Evolutionary conservation across 1,140 invertebrate species (phyloP).

Genomic region (Aphelenchoides besseyi): DNA sequence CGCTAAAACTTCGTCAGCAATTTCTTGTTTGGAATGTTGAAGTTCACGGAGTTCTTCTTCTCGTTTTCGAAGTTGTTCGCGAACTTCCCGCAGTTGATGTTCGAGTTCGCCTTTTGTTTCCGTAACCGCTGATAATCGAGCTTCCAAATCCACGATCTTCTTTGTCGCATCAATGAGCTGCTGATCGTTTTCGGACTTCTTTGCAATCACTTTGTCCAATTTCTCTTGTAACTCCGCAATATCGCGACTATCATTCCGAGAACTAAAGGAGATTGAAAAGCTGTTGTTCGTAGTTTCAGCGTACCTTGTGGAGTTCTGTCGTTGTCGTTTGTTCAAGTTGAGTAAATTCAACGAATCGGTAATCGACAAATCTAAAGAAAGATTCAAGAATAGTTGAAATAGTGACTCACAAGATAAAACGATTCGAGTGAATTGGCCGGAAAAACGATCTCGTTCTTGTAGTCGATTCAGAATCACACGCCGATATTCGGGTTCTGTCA

Average conservation of each 20-base stretch:
- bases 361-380: conserved; percentile 10
- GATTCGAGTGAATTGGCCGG: conserved; percentile 7
- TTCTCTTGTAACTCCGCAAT: conserved; percentile 8
- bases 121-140: neutral
- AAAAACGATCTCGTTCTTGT: conserved; percentile 9
- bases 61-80: neutral
- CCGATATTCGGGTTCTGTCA: neutral
- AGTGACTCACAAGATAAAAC: conserved; percentile 5
- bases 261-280: conserved; percentile 1
- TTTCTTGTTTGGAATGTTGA: neutral
- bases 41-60: conserved; percentile 6
- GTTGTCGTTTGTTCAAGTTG: neutral
- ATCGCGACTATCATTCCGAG: neutral
- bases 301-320: neutral
- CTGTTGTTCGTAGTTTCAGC: neutral
- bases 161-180: conserved; percentile 6
- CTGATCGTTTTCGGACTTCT: conserved; percentile 9
- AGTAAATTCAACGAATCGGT: conserved; percentile 17
- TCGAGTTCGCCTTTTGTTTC: conserved; percentile 15
- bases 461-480: neutral
- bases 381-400: neutral
- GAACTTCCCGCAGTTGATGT: neutral
- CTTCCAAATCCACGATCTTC: conserved; percentile 15
- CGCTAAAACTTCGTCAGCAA: conserved; percentile 6
- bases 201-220: conserved; percentile 4